Conservation (phyloP, 2,797 vertebrate species). For the Tinamus major region DNA sequence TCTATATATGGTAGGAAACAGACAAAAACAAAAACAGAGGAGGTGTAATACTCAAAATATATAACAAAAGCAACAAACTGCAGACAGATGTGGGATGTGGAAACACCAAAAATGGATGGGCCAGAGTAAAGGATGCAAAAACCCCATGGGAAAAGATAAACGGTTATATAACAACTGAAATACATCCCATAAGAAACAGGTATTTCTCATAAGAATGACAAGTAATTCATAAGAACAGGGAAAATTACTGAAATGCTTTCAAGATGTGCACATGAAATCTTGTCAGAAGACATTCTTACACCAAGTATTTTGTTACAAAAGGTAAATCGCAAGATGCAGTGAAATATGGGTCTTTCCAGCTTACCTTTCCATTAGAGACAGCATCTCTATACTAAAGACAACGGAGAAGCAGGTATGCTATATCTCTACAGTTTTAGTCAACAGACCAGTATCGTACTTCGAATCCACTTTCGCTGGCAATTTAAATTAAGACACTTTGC, state of each 20-base stretch:
- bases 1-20: constrained; percentile 35
- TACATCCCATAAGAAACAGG: not conserved
- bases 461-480: not conserved
- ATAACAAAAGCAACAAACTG: constrained; percentile 44
- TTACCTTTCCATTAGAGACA: not conserved
- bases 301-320: not conserved
- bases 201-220: not conserved
- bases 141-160: not conserved
- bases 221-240: not conserved
- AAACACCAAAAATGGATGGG: constrained; percentile 59
- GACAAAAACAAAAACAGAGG: constrained; percentile 54
- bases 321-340: not conserved
- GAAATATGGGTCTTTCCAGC: not conserved
- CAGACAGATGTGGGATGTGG: constrained; percentile 68
- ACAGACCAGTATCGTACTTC: not conserved
- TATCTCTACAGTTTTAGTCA: not conserved
- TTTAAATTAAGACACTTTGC: not conserved
- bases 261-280: not conserved
- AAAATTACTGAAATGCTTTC: not conserved
- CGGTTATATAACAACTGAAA: not conserved
- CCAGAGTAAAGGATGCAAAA: constrained; percentile 41
- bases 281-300: not conserved
- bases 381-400: not conserved
- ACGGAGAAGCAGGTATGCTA: not conserved
- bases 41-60: constrained; percentile 58